Evolutionary conservation across 2,888 invertebrate species (phyloP).

Genomic region (Drosophila mayaguana): DNA sequence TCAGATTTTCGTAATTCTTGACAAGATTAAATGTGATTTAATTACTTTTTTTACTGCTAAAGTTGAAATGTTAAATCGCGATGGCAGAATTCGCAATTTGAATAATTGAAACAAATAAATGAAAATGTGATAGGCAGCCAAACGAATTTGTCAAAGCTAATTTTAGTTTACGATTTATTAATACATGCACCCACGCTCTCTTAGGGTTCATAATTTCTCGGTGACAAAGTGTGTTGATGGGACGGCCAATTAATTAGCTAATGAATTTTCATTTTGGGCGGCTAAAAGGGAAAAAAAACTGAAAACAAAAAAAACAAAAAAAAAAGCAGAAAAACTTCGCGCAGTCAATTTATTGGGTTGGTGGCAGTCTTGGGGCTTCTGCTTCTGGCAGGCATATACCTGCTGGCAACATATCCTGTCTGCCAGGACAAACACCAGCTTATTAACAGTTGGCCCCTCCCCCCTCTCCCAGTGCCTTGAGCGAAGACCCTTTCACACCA

Average conservation of each 20-base stretch:
- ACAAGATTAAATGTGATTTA: not conserved
- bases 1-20: not conserved
- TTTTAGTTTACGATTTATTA: conserved; percentile 32
- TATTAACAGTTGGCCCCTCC: not conserved
- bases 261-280: conserved; percentile 62
- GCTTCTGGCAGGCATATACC: conserved; percentile 28
- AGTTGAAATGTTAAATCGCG: conserved; percentile 19
- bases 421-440: conserved; percentile 20
- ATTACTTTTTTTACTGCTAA: conserved; percentile 23
- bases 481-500: conserved; percentile 6
- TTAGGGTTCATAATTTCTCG: not conserved
- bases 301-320: conserved; percentile 8
- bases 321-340: conserved; percentile 33
- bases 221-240: conserved; percentile 35
- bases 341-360: conserved; percentile 34
- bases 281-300: conserved; percentile 7
- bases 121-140: conserved; percentile 8
- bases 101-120: conserved; percentile 55
- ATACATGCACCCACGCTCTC: not conserved
- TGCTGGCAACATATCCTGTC: conserved; percentile 36
- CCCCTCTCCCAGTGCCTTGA: not conserved
- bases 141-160: conserved; percentile 50
- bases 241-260: conserved; percentile 70
- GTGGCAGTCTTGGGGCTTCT: not conserved
- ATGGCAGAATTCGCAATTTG: conserved; percentile 40